These are phyloP conservation scores for Cheiracanthium punctorium DNA, from an alignment of 2,888 invertebrate genomes.

Conservation along the genomic window DNA sequence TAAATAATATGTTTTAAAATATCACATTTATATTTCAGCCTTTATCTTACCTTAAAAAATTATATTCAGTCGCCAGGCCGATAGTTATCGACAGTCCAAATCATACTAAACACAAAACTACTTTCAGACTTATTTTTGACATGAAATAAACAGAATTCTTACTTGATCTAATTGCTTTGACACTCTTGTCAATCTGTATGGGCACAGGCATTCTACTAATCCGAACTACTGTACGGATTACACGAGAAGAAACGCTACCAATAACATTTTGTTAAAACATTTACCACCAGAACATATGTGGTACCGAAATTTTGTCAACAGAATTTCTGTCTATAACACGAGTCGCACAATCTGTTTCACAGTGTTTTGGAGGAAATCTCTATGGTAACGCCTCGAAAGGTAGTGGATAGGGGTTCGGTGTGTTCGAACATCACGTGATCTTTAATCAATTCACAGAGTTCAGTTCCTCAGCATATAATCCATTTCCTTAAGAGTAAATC, in stretches of 20 bases:
- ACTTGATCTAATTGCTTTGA: conserved; percentile 35
- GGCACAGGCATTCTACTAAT: conserved; percentile 10
- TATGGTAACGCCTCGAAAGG: conserved; percentile 41
- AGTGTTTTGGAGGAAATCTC: conserved; percentile 27
- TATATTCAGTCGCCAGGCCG: no score
- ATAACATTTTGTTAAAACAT: background rate
- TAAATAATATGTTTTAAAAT: no score
- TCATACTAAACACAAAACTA: no score
- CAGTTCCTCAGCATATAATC: background rate
- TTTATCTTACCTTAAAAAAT: no score
- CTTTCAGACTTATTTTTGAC: no score
- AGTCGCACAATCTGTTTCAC: conserved; percentile 21
- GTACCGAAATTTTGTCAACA: conserved; percentile 3
- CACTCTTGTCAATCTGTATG: background rate
- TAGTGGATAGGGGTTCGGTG: conserved; percentile 30
- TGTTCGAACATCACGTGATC: conserved; percentile 20
- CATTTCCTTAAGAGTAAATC: background rate
- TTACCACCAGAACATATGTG: background rate
- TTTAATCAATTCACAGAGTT: conserved; percentile 36
- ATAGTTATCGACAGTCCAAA: no score
- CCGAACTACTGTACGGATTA: background rate
- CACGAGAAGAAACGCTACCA: background rate
- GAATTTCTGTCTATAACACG: background rate
- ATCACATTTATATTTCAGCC: no score
- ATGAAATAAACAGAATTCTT: conserved; percentile 2